phyloP scores from a whole-genome alignment of 2,113 vertebrate species.

The Salvator merianae region DNA sequence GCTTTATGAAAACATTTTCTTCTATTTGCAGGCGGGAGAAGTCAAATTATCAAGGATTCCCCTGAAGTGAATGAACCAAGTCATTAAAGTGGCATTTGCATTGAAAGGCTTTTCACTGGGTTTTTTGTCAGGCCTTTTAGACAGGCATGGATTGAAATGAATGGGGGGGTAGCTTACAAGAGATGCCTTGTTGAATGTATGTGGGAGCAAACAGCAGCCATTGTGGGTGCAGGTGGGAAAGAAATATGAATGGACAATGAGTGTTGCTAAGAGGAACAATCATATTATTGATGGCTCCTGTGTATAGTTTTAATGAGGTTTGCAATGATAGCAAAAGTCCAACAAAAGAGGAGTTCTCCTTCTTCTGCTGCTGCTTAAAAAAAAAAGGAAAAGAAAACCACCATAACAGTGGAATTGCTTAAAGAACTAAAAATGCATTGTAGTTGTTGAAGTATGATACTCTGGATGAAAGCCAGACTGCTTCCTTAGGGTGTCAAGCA shows the following conservation, averaged over 20 bases:
- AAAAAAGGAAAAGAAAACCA: too few relatives aligned
- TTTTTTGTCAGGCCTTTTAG: constrained; percentile 78
- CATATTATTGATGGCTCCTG: constrained; percentile 61
- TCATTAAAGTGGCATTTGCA: constrained; percentile 80
- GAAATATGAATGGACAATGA: constrained; percentile 79
- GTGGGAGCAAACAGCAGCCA: constrained; percentile 75
- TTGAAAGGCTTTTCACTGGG: constrained; percentile 75
- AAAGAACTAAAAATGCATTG: constrained; percentile 6
- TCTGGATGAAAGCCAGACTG: not conserved
- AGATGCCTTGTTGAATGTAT: constrained; percentile 74
- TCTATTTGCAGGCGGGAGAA: constrained; percentile 67
- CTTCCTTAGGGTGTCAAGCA: too few relatives aligned
- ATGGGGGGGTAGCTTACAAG: constrained; percentile 74
- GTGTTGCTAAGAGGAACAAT: constrained; percentile 58
- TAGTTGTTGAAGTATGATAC: not conserved
- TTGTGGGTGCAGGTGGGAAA: constrained; percentile 80
- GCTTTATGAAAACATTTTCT: constrained; percentile 75
- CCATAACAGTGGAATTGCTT: constrained; percentile 44
- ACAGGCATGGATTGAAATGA: constrained; percentile 65
- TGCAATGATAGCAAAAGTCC: constrained; percentile 31
- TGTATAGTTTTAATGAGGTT: constrained; percentile 55
- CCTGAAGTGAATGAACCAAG: constrained; percentile 76
- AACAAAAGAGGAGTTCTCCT: constrained; percentile 56
- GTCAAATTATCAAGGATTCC: constrained; percentile 64
- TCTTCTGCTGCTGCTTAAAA: not conserved